Conservation (phyloP, 2,797 vertebrate genomes). For the Oreonectes daqikongensis region DNA sequence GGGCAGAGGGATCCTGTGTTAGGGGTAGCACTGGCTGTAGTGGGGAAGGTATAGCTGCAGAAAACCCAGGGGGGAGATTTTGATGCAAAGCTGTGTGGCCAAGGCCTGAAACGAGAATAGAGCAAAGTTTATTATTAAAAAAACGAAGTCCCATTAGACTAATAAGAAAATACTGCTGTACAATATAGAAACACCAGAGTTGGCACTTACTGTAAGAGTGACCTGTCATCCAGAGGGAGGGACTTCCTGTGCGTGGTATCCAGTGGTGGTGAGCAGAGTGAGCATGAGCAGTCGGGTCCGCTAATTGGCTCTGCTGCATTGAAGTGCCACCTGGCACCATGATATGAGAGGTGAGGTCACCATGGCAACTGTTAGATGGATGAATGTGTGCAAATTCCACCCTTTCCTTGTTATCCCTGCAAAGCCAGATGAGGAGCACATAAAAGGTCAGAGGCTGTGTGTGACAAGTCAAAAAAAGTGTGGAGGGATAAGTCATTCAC, state of each 20-base stretch:
- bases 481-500: conserved; percentile 62
- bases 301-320: conserved; percentile 87
- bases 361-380: conserved; percentile 87
- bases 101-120: conserved; percentile 75
- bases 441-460: conserved; percentile 34
- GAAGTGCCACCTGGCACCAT: conserved; percentile 88
- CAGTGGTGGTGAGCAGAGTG: conserved; percentile 92
- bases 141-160: not conserved
- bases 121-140: not conserved
- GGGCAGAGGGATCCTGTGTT: conserved; percentile 87
- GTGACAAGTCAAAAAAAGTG: not conserved
- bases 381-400: conserved; percentile 93
- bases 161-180: not conserved
- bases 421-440: conserved; percentile 42
- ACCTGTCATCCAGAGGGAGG: conserved; percentile 96
- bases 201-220: conserved; percentile 85
- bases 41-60: conserved; percentile 88
- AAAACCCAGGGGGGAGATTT: conserved; percentile 93
- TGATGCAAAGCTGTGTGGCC: conserved; percentile 92
- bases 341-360: conserved; percentile 91
- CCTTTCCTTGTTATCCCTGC: conserved; percentile 92
- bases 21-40: conserved; percentile 93
- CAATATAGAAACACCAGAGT: conserved; percentile 52
- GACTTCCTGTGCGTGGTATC: conserved; percentile 95
- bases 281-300: conserved; percentile 82